These are phyloP conservation scores for Cygnus atratus DNA, from an alignment of 2,113 vertebrate genomes.

Conservation along the genomic window DNA sequence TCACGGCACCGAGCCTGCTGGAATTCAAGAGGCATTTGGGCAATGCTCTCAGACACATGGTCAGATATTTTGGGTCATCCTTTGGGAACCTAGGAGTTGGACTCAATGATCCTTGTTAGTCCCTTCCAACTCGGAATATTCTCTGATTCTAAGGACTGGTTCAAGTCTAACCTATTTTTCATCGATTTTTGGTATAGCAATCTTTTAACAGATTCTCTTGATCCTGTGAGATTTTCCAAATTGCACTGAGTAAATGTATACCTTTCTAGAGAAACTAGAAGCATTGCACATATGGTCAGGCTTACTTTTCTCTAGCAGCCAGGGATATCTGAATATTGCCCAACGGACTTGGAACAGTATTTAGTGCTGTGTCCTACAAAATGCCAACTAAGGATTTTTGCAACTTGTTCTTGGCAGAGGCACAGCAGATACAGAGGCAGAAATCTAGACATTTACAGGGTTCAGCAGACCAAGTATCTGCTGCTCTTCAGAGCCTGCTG, in stretches of 20 bases:
- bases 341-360: fast-evolving
- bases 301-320: not conserved
- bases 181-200: fast-evolving
- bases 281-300: fast-evolving
- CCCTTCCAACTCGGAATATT: no score
- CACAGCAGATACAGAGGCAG: not conserved
- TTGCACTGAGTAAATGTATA: fast-evolving
- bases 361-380: not conserved
- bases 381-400: not conserved
- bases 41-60: no score
- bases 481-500: not conserved
- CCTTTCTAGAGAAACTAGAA: not conserved
- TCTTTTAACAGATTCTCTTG: not conserved
- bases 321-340: fast-evolving
- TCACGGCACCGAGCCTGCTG: no score
- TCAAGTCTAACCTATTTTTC: no score
- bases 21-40: no score
- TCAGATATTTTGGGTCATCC: no score
- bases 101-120: no score
- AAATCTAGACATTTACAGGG: fast-evolving
- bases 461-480: not conserved
- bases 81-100: no score
- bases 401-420: not conserved
- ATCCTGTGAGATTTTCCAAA: not conserved
- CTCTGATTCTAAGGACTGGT: no score